phyloP scores from a whole-genome alignment of 1,140 invertebrate species.

The Asobara japonica region DNA sequence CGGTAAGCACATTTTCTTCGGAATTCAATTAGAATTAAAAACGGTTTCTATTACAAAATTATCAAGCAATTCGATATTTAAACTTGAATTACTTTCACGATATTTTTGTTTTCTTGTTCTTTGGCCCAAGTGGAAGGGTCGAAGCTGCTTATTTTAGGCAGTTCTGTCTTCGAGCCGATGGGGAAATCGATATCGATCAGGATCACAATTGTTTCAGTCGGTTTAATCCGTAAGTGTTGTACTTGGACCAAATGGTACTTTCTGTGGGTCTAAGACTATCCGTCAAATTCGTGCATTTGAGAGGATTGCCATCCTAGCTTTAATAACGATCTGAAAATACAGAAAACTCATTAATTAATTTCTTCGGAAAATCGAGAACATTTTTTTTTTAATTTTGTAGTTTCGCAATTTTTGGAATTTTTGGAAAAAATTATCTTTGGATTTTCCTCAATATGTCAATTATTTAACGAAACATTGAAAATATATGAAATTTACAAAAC shows the following conservation, averaged over 20 bases:
- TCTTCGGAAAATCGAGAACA: slow-evolving; percentile 1
- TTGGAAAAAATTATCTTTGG: no score
- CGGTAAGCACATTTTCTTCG: neutral
- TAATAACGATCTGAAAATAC: slow-evolving; percentile 49
- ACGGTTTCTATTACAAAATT: neutral
- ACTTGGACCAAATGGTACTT: slow-evolving; percentile 5
- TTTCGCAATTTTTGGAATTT: no score
- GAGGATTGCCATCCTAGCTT: slow-evolving; percentile 51
- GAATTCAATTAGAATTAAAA: no score
- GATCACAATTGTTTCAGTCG: slow-evolving; percentile 1
- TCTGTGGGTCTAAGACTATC: slow-evolving; percentile 38
- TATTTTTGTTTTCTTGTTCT: neutral
- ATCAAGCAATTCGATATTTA: neutral
- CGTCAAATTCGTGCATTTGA: slow-evolving; percentile 56
- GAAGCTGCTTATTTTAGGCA: neutral
- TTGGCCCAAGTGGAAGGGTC: neutral
- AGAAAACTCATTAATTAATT: slow-evolving; percentile 19
- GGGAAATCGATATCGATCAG: neutral
- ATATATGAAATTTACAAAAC: no score
- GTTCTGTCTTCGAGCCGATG: neutral
- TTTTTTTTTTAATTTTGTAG: no score
- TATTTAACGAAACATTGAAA: no score
- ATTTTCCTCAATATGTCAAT: no score
- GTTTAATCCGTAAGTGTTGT: neutral
- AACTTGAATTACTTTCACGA: slow-evolving; percentile 15